Conservation (phyloP, 2,888 invertebrate species). For the Endotricha flammealis region DNA sequence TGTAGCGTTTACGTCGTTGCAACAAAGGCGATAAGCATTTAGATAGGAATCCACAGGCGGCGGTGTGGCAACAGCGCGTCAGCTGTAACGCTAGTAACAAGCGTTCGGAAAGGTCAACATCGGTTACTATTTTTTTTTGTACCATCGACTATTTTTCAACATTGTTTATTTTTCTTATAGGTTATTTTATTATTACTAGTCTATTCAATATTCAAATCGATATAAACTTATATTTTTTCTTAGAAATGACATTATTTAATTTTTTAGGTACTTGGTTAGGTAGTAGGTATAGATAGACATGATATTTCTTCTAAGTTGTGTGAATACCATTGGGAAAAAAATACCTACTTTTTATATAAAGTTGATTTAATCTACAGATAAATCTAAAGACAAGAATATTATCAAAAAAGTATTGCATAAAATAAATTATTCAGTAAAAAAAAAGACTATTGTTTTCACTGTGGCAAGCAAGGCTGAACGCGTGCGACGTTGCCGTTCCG, state of each 20-base stretch:
- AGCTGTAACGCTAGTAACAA: constrained; percentile 72
- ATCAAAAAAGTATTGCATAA: too few species aligned
- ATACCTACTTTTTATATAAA: too few species aligned
- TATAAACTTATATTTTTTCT: too few species aligned
- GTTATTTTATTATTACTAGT: too few species aligned
- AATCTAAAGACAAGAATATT: too few species aligned
- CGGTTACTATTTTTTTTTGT: constrained; percentile 69
- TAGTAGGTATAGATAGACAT: too few species aligned
- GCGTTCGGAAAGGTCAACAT: constrained; percentile 74
- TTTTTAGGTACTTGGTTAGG: too few species aligned
- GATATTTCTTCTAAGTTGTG: too few species aligned
- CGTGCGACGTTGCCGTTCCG: constrained; percentile 68
- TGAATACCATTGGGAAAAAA: too few species aligned
- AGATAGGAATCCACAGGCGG: constrained; percentile 45
- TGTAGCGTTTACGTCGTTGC: constrained; percentile 33
- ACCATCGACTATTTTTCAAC: constrained; percentile 59
- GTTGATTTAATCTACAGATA: too few species aligned
- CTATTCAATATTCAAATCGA: too few species aligned
- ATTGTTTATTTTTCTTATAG: constrained; percentile 54
- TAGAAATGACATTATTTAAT: too few species aligned
- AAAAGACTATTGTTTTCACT: constrained; percentile 70
- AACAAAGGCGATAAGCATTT: constrained; percentile 67
- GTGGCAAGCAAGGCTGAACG: constrained; percentile 61
- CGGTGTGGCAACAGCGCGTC: constrained; percentile 73
- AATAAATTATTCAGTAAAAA: constrained; percentile 47